Evolutionary conservation across 2,113 vertebrate species (phyloP).

Genomic region (Brachyistius frenatus): DNA sequence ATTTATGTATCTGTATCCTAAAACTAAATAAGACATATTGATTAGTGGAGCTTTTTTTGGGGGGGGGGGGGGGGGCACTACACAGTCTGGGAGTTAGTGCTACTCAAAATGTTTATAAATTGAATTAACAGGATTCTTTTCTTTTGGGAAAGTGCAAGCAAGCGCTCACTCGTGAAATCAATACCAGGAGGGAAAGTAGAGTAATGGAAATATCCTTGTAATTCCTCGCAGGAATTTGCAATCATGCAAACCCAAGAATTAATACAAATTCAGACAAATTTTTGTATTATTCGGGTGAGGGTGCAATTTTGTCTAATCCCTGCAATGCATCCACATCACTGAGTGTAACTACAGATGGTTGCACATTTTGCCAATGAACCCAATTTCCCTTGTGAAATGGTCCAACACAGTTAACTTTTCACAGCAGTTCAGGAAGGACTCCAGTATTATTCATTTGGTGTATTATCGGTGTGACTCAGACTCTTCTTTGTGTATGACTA

Average conservation of each 20-base stretch:
- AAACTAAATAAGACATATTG: slow-evolving; percentile 54
- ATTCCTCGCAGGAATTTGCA: slow-evolving; percentile 2
- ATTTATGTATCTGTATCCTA: slow-evolving; percentile 31
- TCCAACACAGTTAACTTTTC: neutral
- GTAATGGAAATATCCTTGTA: slow-evolving; percentile 9
- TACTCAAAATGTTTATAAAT: slow-evolving; percentile 25
- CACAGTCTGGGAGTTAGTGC: slow-evolving; percentile 24
- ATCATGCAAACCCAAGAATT: slow-evolving; percentile 30
- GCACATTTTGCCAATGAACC: neutral
- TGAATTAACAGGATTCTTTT: slow-evolving; percentile 38
- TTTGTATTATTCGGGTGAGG: neutral
- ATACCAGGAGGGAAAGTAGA: neutral
- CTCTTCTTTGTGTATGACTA: neutral
- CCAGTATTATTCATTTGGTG: neutral
- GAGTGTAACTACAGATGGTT: slow-evolving; percentile 10
- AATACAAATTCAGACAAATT: slow-evolving; percentile 12
- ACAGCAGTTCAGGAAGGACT: neutral
- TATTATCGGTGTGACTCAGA: neutral
- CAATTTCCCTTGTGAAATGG: neutral
- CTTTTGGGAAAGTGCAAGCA: slow-evolving; percentile 19
- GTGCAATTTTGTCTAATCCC: slow-evolving; percentile 11
- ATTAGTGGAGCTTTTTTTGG: slow-evolving; percentile 20
- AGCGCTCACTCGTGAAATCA: slow-evolving; percentile 28
- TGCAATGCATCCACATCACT: neutral
- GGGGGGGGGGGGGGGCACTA: neutral